Evolutionary conservation across 2,797 vertebrate genomes (phyloP), one percentile per base, ranked within the genome.

Genomic region (Vireo griseus): DNA sequence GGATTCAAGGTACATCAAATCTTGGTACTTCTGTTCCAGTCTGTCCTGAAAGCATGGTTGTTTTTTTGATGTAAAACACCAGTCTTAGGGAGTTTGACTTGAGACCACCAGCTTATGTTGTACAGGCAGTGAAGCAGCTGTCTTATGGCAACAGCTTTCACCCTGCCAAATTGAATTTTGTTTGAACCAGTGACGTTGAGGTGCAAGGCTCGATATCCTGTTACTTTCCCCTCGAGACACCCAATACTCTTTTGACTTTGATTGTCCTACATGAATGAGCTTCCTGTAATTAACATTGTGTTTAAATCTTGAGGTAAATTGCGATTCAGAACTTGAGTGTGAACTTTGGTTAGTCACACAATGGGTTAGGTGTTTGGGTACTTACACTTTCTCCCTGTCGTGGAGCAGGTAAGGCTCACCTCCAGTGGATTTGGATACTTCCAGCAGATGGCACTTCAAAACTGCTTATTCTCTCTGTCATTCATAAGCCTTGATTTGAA

Each of bases 171-270:
- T 54, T 86, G 93, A 94, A 76, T 89, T 92, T 92, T 86, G 86
- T 86, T 95, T 95, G 88, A 94, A 81, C 86, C 78, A 15, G 2
- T 94, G 91, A 94, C 88, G 79, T 82, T 47, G 79, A 94, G 71
- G 68, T 94, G 62, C 75, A 50, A 76, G 76, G 33, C 45, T 68
- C 2, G 1, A 6, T 75, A 88, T 86, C 81, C n/a, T 52, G 37
- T 94, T 91, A 72, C 84, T 71, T 89, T 94, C 92, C 76, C 67
- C 50, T 68, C 40, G 78, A 68, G 90, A 65, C 48, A 17, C 19
- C 5, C 42, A 44, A 0, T 72, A 33, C 22, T 85, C 45, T 66
- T 68, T 61, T 6, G 11, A 2, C 54, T 61, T 48, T 66, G 20
- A 77, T 75, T 86, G 93, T 91, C 48, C 48, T 77, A 40, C 47